Conservation (phyloP, 2,797 vertebrate genomes). For the Sebastes elongatus region DNA sequence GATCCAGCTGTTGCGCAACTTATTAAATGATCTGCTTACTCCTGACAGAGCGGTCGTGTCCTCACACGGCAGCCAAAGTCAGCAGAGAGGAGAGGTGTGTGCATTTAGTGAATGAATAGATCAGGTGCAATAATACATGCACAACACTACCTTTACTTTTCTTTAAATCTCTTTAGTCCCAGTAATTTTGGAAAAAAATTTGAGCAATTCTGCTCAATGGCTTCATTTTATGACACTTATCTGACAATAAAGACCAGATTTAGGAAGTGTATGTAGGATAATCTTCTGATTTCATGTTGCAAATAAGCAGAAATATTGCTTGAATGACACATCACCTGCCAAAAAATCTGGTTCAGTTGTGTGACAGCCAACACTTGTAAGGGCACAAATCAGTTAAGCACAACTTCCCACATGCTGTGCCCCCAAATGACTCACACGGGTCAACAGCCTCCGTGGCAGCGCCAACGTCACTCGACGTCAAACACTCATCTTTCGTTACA, state of each 20-base stretch:
- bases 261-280: not conserved
- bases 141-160: not conserved
- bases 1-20: not conserved
- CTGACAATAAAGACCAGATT: not conserved
- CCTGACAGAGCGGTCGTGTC: not conserved
- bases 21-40: not conserved
- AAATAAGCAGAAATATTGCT: not conserved
- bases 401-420: not conserved
- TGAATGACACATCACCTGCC: not conserved
- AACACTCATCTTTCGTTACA: not conserved
- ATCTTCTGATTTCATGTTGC: not conserved
- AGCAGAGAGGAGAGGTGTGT: not conserved
- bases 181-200: not conserved
- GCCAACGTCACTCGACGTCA: not conserved
- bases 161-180: not conserved
- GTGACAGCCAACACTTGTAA: not conserved
- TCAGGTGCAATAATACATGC: not conserved
- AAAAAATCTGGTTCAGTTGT: not conserved
- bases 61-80: not conserved
- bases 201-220: not conserved
- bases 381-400: not conserved
- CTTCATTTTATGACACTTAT: not conserved
- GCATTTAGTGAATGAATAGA: not conserved
- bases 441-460: not conserved
- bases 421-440: not conserved